These are phyloP conservation scores for Xiphorhynchus erythropygius DNA, from an alignment of 2,797 vertebrate genomes.

Conservation along the genomic window DNA sequence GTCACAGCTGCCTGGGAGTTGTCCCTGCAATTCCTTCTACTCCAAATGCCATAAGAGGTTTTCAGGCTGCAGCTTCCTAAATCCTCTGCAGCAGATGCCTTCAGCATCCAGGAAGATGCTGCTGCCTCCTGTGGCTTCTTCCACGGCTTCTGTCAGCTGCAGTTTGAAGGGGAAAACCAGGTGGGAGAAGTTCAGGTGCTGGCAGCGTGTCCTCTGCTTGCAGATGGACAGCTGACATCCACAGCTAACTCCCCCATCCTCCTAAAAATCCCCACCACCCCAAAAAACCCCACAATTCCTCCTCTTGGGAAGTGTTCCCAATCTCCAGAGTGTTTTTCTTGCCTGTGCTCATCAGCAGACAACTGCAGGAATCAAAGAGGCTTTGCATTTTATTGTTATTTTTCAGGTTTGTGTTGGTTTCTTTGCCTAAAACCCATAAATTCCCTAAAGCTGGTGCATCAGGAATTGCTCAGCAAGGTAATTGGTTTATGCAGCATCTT, in stretches of 20 bases:
- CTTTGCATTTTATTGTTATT: rapidly evolving
- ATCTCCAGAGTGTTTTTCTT: not conserved
- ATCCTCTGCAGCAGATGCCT: not conserved
- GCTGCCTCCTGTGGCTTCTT: not conserved
- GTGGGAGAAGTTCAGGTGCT: not conserved
- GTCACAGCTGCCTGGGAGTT: not conserved
- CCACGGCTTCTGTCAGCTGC: not conserved
- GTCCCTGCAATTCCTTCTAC: not conserved
- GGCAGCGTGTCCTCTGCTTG: not conserved
- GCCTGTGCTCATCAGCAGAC: not conserved
- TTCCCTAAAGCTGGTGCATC: not conserved
- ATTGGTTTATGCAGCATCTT: not conserved
- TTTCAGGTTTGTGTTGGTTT: not conserved
- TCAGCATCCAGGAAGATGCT: not conserved
- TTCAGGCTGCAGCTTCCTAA: not conserved
- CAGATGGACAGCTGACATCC: not conserved
- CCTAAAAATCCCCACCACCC: not conserved
- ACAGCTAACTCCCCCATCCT: not conserved
- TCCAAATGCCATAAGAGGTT: not conserved
- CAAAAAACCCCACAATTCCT: not conserved
- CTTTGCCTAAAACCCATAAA: not conserved
- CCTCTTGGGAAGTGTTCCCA: not conserved
- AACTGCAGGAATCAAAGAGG: not conserved
- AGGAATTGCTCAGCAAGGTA: not conserved
- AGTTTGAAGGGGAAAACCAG: not conserved